These are phyloP conservation scores for Theonella swinhoei DNA, from an alignment of 37 sponge, comb jelly and placozoan species.

Conservation along the genomic window DNA sequence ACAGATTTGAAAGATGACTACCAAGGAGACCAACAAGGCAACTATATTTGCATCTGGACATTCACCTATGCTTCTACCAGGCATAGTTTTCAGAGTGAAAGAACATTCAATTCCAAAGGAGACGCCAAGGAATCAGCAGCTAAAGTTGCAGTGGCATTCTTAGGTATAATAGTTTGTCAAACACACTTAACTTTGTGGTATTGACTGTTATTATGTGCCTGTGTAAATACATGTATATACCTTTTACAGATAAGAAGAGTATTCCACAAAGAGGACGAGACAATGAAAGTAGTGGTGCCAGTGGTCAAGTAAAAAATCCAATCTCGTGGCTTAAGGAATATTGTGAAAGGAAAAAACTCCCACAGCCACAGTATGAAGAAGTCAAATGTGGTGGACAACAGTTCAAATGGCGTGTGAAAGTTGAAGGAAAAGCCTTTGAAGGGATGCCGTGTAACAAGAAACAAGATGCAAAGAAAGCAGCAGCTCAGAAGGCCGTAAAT, in stretches of 20 bases:
- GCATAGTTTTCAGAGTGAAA: not conserved
- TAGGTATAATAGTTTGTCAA: too few relatives aligned
- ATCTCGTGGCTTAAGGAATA: slow-evolving; percentile 5
- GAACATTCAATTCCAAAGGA: not conserved
- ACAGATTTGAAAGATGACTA: not conserved
- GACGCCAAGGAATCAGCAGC: slow-evolving; percentile 16
- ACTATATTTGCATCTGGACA: not conserved
- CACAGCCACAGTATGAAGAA: not conserved
- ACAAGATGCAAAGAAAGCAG: not conserved
- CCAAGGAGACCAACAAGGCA: too few relatives aligned
- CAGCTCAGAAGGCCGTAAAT: not conserved
- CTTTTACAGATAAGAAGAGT: too few relatives aligned
- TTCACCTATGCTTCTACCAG: not conserved
- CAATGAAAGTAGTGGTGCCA: too few relatives aligned
- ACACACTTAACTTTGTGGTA: too few relatives aligned
- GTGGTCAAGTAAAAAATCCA: too few relatives aligned
- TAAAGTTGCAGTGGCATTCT: not conserved
- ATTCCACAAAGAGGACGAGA: too few relatives aligned
- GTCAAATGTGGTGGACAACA: not conserved
- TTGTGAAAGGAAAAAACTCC: not conserved
- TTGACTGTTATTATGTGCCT: too few relatives aligned
- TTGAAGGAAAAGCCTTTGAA: not conserved
- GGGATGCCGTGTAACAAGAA: not conserved
- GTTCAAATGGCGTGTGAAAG: not conserved
- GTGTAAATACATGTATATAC: too few relatives aligned